phyloP scores from a whole-genome alignment of 1,140 invertebrate genomes.

The Eufriesea mexicana region DNA sequence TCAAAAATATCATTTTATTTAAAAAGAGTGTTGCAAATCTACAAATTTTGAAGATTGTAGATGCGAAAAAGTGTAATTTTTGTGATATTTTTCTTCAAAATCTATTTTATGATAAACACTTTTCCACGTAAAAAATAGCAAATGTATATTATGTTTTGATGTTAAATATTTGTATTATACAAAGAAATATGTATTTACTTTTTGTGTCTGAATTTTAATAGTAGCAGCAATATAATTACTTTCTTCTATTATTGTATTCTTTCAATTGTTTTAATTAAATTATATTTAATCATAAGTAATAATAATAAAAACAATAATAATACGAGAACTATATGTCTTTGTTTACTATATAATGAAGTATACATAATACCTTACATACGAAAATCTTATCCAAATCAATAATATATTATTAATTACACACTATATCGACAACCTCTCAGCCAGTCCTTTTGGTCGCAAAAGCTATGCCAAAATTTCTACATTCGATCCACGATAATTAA shows the following conservation, averaged over 20 bases:
- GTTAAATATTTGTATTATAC: no score
- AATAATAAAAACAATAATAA: not conserved
- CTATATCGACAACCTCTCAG: not conserved
- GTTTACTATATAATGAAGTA: slow-evolving; percentile 30
- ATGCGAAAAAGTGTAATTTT: no score
- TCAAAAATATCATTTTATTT: no score
- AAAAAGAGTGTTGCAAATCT: no score
- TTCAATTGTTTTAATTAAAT: not conserved
- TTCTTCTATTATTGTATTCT: not conserved
- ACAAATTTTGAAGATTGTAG: no score
- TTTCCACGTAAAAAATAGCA: no score
- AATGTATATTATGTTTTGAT: no score
- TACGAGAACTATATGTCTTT: slow-evolving; percentile 18
- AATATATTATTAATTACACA: slow-evolving; percentile 27
- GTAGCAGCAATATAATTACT: not conserved
- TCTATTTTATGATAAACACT: no score
- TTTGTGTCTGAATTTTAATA: no score
- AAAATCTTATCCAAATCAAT: slow-evolving; percentile 18
- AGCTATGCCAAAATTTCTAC: slow-evolving; percentile 1
- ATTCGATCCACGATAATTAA: not conserved
- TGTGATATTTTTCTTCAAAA: no score
- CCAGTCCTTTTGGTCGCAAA: not conserved
- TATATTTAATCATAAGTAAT: not conserved
- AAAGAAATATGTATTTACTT: no score
- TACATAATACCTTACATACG: slow-evolving; percentile 29